Evolutionary conservation across 2,113 vertebrate species (phyloP), one percentile per base, ranked within the genome.

Genomic region (Microtus ochrogaster): DNA sequence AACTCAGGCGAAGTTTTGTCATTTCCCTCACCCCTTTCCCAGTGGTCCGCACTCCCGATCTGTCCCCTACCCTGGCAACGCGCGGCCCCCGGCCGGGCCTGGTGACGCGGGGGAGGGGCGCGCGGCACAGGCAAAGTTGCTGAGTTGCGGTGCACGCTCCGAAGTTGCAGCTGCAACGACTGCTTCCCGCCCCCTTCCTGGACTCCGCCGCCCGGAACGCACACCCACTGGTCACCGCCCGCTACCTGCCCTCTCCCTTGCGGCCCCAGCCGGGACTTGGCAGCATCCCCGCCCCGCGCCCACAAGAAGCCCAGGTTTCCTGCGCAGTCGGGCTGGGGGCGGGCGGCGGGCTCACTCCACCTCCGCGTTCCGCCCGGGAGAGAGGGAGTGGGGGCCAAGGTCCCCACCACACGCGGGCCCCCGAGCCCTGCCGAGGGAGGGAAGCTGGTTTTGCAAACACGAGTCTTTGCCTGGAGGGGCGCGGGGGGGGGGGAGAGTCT

Each of bases 261-360:
- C 65, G n/a, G 84, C 73, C 96, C 90, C 47, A 41, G 70, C 73
- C 96, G 55, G 68, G 77, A 81, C 91, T 58, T 89, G 3, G 65
- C 96, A 72, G 92, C 92, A 94, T 63, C 97, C 96, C 94, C 78
- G 73, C 96, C 93, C 92, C 47, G 77, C 77, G 77, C 93, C 93
- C 89, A 76, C 70, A 7, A 77, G 74, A 92, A 96, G 61, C 95
- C 94, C 94, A 95, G 96, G 97, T 97, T 97, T 94, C 96, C 96
- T 92, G 90, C 10, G 24, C 55, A 52, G 79, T 92, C 47, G 94
- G 94, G 82, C 85, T 33, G 61, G 89, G 93, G 95, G 77, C 26
- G 91, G 86, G 94, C 33, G 78, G 91, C 66, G 93, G 93, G 84
- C 24, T 83, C 77, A 68, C 70, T 77, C 94, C 77, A 83, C 85